A percentile compares a stretch with the other conserved stretches of the same genome.
phyloP scores from a whole-genome alignment of 2,797 vertebrate genomes.

The Fistularia commersonii region DNA sequence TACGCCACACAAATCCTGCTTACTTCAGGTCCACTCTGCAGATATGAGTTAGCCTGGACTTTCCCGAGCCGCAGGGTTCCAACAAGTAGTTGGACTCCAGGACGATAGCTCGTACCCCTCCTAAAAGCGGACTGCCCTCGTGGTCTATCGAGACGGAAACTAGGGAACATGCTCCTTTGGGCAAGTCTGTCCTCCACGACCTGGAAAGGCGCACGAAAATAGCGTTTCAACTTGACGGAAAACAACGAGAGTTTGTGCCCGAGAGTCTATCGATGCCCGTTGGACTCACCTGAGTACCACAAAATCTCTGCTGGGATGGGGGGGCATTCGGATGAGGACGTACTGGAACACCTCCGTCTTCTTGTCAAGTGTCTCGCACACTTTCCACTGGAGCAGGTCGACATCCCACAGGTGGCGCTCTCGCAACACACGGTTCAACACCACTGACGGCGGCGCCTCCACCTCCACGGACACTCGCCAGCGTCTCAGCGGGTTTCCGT shows the following conservation, averaged over 20 bases:
- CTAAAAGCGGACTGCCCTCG: constrained; percentile 81
- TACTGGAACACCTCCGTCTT: constrained; percentile 95
- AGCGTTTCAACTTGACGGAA: neutral
- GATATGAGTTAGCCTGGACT: constrained; percentile 92
- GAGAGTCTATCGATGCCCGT: neutral
- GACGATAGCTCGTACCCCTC: constrained; percentile 84
- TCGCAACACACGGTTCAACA: constrained; percentile 90
- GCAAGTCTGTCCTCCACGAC: constrained; percentile 92
- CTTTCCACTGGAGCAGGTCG: constrained; percentile 94
- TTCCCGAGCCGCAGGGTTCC: constrained; percentile 95
- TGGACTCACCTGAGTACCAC: constrained; percentile 86
- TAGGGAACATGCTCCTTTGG: constrained; percentile 90
- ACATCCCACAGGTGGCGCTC: constrained; percentile 97
- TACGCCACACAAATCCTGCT: constrained; percentile 45
- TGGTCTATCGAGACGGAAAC: constrained; percentile 90
- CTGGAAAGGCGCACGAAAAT: constrained; percentile 59
- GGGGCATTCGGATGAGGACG: constrained; percentile 91
- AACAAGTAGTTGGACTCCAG: constrained; percentile 92
- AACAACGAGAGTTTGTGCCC: neutral
- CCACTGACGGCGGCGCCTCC: constrained; percentile 91
- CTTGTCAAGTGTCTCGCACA: constrained; percentile 88
- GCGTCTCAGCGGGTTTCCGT: constrained; percentile 86
- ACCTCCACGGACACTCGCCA: constrained; percentile 94
- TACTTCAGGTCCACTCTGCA: constrained; percentile 94
- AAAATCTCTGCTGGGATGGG: constrained; percentile 92